These are phyloP conservation scores for Diorhabda elongata DNA, from an alignment of 1,140 invertebrate species.

Conservation along the genomic window DNA sequence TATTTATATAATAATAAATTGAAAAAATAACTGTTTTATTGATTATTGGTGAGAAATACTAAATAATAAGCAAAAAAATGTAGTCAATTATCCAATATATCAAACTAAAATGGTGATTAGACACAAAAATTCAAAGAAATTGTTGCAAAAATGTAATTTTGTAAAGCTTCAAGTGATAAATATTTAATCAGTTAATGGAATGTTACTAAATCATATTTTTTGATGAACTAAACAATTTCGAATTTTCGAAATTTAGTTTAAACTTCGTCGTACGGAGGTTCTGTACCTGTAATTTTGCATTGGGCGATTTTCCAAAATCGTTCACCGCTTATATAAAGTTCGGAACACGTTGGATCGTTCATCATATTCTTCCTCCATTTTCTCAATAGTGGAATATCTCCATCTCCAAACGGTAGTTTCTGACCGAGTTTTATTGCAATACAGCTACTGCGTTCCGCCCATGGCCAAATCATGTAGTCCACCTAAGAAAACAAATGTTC, in stretches of 20 bases:
- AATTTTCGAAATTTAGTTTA: constrained; percentile 9
- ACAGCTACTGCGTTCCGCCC: constrained; percentile 66
- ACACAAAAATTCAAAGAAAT: no score
- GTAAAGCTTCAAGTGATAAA: no score
- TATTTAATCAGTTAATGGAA: no score
- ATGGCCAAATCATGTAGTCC: constrained; percentile 89
- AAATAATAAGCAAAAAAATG: no score
- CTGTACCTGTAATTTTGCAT: constrained; percentile 27
- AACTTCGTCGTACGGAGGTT: constrained; percentile 38
- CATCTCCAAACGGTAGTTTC: constrained; percentile 51
- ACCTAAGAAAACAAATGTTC: constrained; percentile 37
- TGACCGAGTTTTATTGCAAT: constrained; percentile 54
- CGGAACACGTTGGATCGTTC: constrained; percentile 52
- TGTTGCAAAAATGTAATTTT: no score
- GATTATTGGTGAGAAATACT: no score
- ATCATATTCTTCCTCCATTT: constrained; percentile 69
- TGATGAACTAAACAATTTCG: no score
- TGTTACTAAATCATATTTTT: no score
- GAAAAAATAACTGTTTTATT: no score
- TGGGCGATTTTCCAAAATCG: constrained; percentile 38
- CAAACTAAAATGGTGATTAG: no score
- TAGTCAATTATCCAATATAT: no score
- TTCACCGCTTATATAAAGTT: constrained; percentile 38
- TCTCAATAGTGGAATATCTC: constrained; percentile 31
- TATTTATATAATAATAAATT: no score